Base-by-base conservation (phyloP, 35 echinoderm and acorn worm genomes). In the Stichopus chloronotus region DNA sequence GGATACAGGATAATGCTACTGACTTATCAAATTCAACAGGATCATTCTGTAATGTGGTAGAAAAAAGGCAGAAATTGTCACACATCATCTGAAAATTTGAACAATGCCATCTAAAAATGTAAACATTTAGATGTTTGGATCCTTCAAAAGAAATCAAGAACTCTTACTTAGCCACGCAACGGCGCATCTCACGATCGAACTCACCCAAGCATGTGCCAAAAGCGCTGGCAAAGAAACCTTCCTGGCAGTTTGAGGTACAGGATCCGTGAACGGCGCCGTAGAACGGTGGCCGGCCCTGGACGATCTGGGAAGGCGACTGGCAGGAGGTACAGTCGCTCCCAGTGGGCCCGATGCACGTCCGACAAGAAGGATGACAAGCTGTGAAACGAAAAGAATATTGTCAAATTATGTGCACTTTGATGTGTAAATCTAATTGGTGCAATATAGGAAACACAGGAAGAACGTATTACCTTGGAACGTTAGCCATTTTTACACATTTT, bases 361-460 rank as follows among this genome's bases (percentile, higher is more conserved):
- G 91, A 63, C 97, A 99, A 56, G 92, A 92, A 12, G 79, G 59
- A 79, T 99, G 93, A 56, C 97, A 99, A 9, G 72, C 97, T 99
- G 79, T 5, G 81, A 25, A 59, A 72, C 23, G 61, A 9, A 65
- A 65, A 65, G 19, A 43, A 13, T 72, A 4, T 21, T 72, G 4
- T 72, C 13, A 16, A 72, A 13, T 21, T 21, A 72, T 16, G 69
- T 72, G 69, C 13, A 13, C 69, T 72, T 72, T 72, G 69, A 72
- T 21, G 22, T 72, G 13, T 16, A 72, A 72, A 16, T 21, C 13
- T 72, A 13, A 72, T 72, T 21, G 22, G 13, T 16, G 13, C 69
- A 72, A 16, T 72, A 72, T 72, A 16, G 22, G 13, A 22, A 13
- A 1, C 13, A 13, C 69, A 72, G 1, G 69, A 72, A 22, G 69